These are phyloP conservation scores for Bombus confusus DNA, from an alignment of 1,140 invertebrate genomes.

Conservation along the genomic window DNA sequence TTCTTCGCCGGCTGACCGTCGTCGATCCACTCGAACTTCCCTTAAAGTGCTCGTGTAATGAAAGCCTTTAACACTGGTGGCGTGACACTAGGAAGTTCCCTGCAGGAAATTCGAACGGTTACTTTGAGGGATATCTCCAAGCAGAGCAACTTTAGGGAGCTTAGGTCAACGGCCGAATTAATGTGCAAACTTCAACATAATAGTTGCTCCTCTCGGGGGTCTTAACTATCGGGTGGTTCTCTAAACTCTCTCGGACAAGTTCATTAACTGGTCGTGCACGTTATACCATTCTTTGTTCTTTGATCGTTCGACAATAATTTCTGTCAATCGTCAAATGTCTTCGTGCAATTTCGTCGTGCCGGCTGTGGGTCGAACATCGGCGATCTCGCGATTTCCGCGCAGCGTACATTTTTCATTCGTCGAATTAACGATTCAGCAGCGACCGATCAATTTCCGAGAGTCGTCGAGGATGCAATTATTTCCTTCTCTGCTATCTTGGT, in stretches of 20 bases:
- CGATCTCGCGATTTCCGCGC: neutral
- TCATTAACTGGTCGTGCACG: conserved; percentile 60
- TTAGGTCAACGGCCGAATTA: conserved; percentile 69
- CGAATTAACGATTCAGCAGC: neutral
- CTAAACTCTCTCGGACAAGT: conserved; percentile 59
- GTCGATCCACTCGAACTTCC: conserved; percentile 33
- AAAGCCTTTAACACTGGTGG: conserved; percentile 60
- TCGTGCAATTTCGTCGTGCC: neutral
- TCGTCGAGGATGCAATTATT: neutral
- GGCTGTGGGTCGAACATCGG: neutral
- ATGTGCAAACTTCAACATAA: conserved; percentile 71
- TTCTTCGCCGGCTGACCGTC: too few species aligned
- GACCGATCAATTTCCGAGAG: neutral
- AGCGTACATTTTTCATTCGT: neutral
- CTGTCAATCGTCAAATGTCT: neutral
- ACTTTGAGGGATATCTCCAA: conserved; percentile 67
- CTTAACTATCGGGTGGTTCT: conserved; percentile 68
- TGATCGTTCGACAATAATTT: neutral
- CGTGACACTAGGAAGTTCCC: conserved; percentile 54
- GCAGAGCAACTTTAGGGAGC: conserved; percentile 55
- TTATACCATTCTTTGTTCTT: conserved; percentile 49
- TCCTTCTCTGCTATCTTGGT: neutral
- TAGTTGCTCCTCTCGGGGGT: conserved; percentile 66
- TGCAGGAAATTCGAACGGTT: conserved; percentile 65
- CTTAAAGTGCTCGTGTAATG: conserved; percentile 53